Conservation (phyloP, 2,113 vertebrate genomes). For the Protobothrops flavoviridis region DNA sequence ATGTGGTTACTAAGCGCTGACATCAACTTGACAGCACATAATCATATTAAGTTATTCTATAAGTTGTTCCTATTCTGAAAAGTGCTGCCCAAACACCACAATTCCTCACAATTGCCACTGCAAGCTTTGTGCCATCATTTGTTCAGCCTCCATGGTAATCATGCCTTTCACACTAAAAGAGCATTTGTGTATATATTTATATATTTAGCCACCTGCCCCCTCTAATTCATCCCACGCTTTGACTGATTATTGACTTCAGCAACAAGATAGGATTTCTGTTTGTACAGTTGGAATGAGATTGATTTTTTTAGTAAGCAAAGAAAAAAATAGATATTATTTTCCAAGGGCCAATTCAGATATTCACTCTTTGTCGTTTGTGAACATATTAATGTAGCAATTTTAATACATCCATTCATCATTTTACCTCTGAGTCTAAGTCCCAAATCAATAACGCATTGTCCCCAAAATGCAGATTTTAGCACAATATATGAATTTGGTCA, state of each 20-base stretch:
- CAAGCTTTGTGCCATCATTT: conserved; percentile 37
- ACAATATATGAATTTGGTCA: neutral
- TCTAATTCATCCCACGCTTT: neutral
- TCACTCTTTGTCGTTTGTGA: conserved; percentile 3
- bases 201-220: neutral
- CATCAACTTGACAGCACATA: neutral
- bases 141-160: neutral
- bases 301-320: neutral
- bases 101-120: conserved; percentile 35
- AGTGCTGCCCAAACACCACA: conserved; percentile 12
- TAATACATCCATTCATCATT: neutral
- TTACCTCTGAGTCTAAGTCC: neutral
- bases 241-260: conserved; percentile 17
- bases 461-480: neutral
- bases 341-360: neutral
- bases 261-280: neutral
- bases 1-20: neutral
- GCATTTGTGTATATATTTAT: conserved; percentile 29
- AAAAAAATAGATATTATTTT: conserved; percentile 1
- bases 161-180: conserved; percentile 46
- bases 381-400: neutral
- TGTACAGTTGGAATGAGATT: conserved; percentile 2
- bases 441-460: neutral
- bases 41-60: conserved; percentile 22
- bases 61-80: conserved; percentile 37